A percentile compares a stretch with the other conserved stretches of the same genome.
These are phyloP conservation scores for Tenodera sinensis DNA, from an alignment of 2,888 invertebrate species.

Conservation along the genomic window DNA sequence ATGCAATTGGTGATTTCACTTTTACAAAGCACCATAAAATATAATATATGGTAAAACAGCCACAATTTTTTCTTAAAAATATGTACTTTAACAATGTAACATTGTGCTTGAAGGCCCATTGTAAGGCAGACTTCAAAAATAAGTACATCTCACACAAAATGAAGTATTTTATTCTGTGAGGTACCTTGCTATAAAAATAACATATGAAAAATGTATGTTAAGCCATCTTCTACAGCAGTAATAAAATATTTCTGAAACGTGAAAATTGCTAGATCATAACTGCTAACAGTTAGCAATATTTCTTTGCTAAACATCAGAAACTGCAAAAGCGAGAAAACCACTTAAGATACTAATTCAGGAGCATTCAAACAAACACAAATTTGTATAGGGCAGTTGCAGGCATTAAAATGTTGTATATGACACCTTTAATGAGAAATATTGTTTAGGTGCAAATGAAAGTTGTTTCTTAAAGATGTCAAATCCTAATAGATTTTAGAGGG, in stretches of 20 bases:
- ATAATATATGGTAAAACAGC: background rate
- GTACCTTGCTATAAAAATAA: background rate
- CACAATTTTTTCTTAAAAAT: background rate
- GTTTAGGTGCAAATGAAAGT: no score
- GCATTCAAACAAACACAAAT: background rate
- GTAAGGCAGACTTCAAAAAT: background rate
- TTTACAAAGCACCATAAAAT: background rate
- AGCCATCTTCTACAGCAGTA: background rate
- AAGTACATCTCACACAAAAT: background rate
- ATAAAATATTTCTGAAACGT: background rate
- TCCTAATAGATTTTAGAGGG: no score
- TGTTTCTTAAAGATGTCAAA: no score
- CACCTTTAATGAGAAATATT: no score
- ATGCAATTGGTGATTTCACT: background rate
- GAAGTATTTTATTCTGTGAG: background rate
- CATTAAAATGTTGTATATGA: no score
- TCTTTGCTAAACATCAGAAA: background rate
- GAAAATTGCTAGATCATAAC: no score
- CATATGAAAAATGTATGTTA: background rate
- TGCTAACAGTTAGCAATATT: no score
- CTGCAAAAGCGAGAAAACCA: background rate
- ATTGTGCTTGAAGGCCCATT: background rate
- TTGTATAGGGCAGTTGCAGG: no score
- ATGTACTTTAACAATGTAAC: background rate
- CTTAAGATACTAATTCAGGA: background rate